Percentiles rank a stretch among this genome's conserved stretches.
phyloP scores from a whole-genome alignment of 1,140 invertebrate species.

The Drosophila ironensis region DNA sequence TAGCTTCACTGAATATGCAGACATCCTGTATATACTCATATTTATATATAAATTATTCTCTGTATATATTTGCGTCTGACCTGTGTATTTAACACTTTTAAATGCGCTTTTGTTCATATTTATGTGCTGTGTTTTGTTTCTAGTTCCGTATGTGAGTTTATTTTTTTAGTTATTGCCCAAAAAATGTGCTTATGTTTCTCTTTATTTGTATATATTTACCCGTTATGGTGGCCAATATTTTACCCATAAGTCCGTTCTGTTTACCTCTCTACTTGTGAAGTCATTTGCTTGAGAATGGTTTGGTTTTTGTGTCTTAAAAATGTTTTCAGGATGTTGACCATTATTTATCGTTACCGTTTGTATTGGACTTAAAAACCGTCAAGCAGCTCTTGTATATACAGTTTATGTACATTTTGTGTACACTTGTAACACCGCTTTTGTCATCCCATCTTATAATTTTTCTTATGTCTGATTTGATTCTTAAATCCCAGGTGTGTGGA shows the following conservation, averaged over 20 bases:
- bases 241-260: too few species aligned
- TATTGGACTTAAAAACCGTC: neutral
- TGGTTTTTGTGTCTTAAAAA: neutral
- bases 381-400: neutral
- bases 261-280: constrained; percentile 14
- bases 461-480: neutral
- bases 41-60: constrained; percentile 9
- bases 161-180: neutral
- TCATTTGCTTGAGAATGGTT: neutral
- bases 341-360: too few species aligned
- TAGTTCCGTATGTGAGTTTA: constrained; percentile 10
- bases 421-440: neutral
- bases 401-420: neutral
- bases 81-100: constrained; percentile 32
- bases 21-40: neutral
- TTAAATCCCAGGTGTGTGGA: constrained; percentile 64
- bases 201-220: neutral
- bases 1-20: neutral
- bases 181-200: neutral
- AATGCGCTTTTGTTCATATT: constrained; percentile 32
- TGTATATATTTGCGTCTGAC: constrained; percentile 6
- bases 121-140: constrained; percentile 15
- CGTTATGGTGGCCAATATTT: too few species aligned
- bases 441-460: neutral
- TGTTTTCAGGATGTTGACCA: too few species aligned